These are phyloP conservation scores for Lagodon rhomboides DNA, from an alignment of 2,797 vertebrate genomes.

Conservation along the genomic window DNA sequence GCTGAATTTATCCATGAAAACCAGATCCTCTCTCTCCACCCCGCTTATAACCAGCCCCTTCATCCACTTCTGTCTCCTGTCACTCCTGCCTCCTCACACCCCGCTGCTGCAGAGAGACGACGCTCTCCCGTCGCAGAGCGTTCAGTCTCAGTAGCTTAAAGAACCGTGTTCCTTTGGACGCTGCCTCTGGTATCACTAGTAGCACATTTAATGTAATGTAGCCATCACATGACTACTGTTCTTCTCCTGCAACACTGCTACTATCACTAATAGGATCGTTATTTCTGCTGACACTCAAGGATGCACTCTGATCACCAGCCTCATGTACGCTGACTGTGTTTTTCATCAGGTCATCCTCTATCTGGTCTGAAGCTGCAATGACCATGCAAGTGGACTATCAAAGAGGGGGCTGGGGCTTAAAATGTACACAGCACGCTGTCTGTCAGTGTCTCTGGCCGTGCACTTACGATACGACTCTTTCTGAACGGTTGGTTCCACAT, in stretches of 20 bases:
- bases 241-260: background rate
- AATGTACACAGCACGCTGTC: conserved; percentile 5
- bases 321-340: background rate
- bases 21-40: conserved; percentile 19
- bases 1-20: conserved; percentile 58
- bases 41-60: conserved; percentile 22
- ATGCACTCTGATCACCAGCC: background rate
- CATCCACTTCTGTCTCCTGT: conserved; percentile 21
- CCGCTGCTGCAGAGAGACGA: conserved; percentile 12
- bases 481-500: conserved; percentile 2
- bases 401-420: background rate
- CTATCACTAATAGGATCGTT: background rate
- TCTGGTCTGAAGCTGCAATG: conserved; percentile 16
- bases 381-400: background rate
- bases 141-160: conserved; percentile 8
- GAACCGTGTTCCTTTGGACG: background rate
- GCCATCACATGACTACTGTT: background rate
- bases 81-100: conserved; percentile 19
- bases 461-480: background rate
- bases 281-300: background rate
- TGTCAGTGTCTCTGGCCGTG: background rate
- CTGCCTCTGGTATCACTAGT: background rate
- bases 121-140: conserved; percentile 20
- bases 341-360: conserved; percentile 1
- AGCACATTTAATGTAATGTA: background rate